Conservation (phyloP, 2,113 vertebrate species). For the Entelurus aequoreus region DNA sequence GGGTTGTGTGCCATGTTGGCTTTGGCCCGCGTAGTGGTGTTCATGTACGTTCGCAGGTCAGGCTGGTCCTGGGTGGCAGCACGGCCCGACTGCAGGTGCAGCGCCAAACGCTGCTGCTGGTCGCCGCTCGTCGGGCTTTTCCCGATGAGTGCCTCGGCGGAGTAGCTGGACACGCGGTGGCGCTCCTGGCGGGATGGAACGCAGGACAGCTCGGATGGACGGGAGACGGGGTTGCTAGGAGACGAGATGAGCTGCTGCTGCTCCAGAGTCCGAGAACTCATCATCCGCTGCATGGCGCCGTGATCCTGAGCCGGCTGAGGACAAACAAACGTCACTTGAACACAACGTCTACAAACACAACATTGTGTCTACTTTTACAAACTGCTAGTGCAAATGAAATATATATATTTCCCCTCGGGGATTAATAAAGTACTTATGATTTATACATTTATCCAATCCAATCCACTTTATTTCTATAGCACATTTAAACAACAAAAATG, state of each 20-base stretch:
- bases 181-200: conserved; percentile 89
- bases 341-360: too few species aligned
- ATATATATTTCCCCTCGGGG: too few species aligned
- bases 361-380: too few species aligned
- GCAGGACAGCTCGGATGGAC: conserved; percentile 84
- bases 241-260: conserved; percentile 93
- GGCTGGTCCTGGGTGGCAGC: conserved; percentile 79
- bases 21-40: conserved; percentile 82
- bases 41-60: conserved; percentile 88
- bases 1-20: conserved; percentile 79
- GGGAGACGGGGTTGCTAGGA: conserved; percentile 79
- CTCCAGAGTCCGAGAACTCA: conserved; percentile 86
- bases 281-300: conserved; percentile 86
- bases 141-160: conserved; percentile 93
- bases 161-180: conserved; percentile 94
- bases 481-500: too few species aligned
- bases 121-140: conserved; percentile 85
- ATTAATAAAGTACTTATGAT: too few species aligned
- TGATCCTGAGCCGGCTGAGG: conserved; percentile 71
- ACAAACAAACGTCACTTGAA: not conserved
- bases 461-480: too few species aligned
- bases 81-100: conserved; percentile 81
- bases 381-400: too few species aligned
- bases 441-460: too few species aligned
- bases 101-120: conserved; percentile 78